A percentile compares a stretch with the other conserved stretches of the same genome.
phyloP scores from a whole-genome alignment of 1,140 invertebrate genomes.

The Trinorchestia longiramus region DNA sequence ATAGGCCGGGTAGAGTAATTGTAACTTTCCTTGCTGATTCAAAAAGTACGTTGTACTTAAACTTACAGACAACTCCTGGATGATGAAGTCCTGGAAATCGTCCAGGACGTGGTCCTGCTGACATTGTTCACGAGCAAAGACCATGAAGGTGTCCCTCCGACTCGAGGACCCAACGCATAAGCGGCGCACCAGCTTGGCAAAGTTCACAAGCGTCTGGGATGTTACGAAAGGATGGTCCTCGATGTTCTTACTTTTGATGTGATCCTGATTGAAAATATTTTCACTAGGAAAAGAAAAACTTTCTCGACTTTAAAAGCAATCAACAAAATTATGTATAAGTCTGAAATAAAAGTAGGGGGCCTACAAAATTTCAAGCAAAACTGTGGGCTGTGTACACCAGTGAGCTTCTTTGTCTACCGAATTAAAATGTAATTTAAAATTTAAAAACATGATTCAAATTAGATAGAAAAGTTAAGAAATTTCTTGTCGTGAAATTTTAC shows the following conservation, averaged over 20 bases:
- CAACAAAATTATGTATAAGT: not conserved
- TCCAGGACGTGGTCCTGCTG: not conserved
- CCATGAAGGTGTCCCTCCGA: not conserved
- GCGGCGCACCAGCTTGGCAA: not conserved
- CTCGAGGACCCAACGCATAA: not conserved
- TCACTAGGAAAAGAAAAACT: not conserved
- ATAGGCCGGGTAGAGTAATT: not conserved
- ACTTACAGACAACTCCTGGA: not conserved
- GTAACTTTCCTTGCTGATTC: not conserved
- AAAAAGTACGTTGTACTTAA: not conserved
- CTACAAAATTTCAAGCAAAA: not conserved
- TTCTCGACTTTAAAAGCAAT: not conserved
- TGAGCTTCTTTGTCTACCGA: too few species aligned
- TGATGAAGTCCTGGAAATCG: not conserved
- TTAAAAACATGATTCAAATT: too few species aligned
- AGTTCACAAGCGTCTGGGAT: not conserved
- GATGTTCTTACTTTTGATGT: not conserved
- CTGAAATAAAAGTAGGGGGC: not conserved
- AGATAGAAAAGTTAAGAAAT: too few species aligned
- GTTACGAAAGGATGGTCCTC: not conserved
- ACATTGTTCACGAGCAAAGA: not conserved
- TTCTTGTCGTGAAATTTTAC: too few species aligned
- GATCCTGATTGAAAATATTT: not conserved
- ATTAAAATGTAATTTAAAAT: too few species aligned
- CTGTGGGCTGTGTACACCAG: too few species aligned